phyloP scores from a whole-genome alignment of 92 coral and sea anemone genomes.

The Desmophyllum pertusum region DNA sequence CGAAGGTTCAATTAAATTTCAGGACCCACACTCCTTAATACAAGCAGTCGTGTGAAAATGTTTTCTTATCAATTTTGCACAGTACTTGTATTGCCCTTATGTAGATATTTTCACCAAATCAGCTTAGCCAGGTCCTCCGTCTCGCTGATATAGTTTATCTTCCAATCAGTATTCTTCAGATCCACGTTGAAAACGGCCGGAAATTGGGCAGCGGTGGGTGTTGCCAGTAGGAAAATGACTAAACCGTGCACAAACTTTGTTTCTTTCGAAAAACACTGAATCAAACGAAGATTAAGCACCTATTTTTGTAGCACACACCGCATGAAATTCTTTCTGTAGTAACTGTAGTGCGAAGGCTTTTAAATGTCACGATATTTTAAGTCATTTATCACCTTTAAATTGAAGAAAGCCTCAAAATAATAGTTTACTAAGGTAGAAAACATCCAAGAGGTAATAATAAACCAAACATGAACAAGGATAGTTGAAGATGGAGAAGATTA shows the following conservation, averaged over 20 bases:
- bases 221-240: not conserved
- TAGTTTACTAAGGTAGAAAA: too few relatives aligned
- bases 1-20: not conserved
- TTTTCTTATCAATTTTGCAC: not conserved
- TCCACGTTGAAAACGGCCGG: not conserved
- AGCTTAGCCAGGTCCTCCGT: not conserved
- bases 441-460: too few relatives aligned
- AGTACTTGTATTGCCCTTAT: not conserved
- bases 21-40: too few relatives aligned
- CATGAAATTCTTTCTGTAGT: not conserved
- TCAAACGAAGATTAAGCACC: not conserved
- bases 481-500: too few relatives aligned
- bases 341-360: not conserved
- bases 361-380: too few relatives aligned
- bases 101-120: not conserved
- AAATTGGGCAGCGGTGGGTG: not conserved
- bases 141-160: not conserved
- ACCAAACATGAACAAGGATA: too few relatives aligned
- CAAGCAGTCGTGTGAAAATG: not conserved
- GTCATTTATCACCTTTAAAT: too few relatives aligned
- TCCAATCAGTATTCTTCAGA: not conserved
- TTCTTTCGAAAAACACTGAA: not conserved
- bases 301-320: not conserved
- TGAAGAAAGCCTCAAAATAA: too few relatives aligned
- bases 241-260: not conserved